phyloP scores from a whole-genome alignment of 2,113 vertebrate genomes.

The Dipodomys spectabilis region DNA sequence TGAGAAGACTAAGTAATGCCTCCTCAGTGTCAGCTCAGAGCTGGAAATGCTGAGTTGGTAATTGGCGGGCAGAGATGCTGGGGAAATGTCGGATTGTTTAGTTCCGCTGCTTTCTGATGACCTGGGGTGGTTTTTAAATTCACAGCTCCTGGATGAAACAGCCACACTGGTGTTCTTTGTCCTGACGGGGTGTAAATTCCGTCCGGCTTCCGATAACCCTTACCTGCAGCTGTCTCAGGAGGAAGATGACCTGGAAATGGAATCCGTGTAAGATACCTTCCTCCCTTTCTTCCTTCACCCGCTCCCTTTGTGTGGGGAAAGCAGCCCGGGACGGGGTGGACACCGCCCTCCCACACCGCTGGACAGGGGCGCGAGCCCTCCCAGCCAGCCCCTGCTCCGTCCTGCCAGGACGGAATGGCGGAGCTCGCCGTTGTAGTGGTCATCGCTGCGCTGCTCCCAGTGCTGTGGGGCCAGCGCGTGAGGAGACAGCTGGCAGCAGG shows the following conservation, averaged over 20 bases:
- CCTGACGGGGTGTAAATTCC: constrained; percentile 93
- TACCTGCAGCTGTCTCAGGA: constrained; percentile 93
- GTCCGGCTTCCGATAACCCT: constrained; percentile 92
- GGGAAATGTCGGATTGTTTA: background rate
- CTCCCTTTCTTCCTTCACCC: accelerated
- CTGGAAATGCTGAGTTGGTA: no score
- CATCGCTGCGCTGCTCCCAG: background rate
- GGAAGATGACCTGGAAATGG: constrained; percentile 91
- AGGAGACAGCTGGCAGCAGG: accelerated
- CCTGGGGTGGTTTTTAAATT: background rate
- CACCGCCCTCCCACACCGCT: background rate
- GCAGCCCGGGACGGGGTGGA: background rate
- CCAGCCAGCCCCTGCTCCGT: background rate
- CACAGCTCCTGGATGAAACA: constrained; percentile 91
- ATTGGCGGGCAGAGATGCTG: accelerated
- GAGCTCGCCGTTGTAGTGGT: background rate
- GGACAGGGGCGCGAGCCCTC: background rate
- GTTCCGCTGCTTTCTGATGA: background rate
- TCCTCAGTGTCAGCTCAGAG: no score
- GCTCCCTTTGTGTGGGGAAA: background rate
- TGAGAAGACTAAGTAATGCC: background rate
- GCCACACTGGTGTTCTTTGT: constrained; percentile 92
- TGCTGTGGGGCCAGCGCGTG: background rate
- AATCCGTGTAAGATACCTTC: constrained; percentile 89
- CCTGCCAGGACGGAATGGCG: background rate